Evolutionary conservation across 2,888 invertebrate genomes (phyloP).

Genomic region (Netelia fuscicornis): DNA sequence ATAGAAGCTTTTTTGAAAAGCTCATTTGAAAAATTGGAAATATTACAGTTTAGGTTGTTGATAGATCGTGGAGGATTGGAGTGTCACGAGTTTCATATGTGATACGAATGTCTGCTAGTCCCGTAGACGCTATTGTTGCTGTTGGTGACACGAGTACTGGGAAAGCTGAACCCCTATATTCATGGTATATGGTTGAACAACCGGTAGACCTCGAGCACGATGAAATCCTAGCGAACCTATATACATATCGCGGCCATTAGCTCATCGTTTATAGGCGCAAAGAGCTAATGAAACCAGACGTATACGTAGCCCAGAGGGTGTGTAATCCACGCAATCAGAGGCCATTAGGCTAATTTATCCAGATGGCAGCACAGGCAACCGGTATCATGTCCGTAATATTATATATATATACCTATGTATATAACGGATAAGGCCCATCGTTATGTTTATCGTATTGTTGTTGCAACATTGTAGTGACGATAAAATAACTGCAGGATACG

Average conservation of each 20-base stretch:
- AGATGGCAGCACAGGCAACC: constrained; percentile 38
- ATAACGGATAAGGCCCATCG: not conserved
- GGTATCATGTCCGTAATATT: not conserved
- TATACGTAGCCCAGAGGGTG: constrained; percentile 48
- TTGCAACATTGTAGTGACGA: not conserved
- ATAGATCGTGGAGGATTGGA: no score
- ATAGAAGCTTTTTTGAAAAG: no score
- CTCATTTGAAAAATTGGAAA: no score
- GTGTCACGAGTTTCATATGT: no score
- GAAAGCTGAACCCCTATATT: no score
- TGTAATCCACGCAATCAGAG: constrained; percentile 66
- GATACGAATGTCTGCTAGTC: no score
- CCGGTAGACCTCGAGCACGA: no score
- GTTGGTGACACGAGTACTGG: no score
- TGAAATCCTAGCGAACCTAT: not conserved
- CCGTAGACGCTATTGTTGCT: no score
- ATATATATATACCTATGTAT: not conserved
- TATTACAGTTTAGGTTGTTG: no score
- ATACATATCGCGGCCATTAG: constrained; percentile 57
- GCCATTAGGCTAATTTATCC: constrained; percentile 69
- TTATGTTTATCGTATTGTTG: not conserved
- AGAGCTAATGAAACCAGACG: constrained; percentile 64
- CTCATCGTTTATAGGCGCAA: constrained; percentile 65
- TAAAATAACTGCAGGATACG: not conserved
- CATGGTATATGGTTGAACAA: no score